Evolutionary conservation across 2,888 invertebrate genomes (phyloP).

Genomic region (Drosophila pegasa): DNA sequence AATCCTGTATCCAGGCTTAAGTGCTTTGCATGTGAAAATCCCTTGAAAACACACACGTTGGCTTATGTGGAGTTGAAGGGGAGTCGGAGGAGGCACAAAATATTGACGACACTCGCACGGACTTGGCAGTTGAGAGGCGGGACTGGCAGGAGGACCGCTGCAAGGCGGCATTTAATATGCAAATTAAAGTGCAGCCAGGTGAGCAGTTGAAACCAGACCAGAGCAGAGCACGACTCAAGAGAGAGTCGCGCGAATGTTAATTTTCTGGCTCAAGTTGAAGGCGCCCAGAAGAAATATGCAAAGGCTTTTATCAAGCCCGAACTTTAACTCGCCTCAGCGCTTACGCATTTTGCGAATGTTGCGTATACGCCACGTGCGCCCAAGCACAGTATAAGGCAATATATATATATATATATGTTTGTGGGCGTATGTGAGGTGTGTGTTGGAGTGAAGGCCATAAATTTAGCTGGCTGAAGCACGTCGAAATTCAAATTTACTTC

Average conservation of each 20-base stretch:
- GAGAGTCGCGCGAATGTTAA: constrained; percentile 21
- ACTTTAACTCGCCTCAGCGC: constrained; percentile 36
- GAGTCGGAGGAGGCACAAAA: not conserved
- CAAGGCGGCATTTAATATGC: constrained; percentile 52
- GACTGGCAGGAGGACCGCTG: constrained; percentile 18
- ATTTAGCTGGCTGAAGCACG: constrained; percentile 56
- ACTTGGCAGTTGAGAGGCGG: constrained; percentile 13
- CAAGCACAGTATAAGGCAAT: constrained; percentile 47
- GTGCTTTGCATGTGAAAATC: constrained; percentile 61
- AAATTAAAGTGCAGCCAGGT: constrained; percentile 57
- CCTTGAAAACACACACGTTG: constrained; percentile 36
- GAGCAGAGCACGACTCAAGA: not conserved
- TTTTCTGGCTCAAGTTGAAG: constrained; percentile 25
- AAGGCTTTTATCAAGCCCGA: constrained; percentile 28
- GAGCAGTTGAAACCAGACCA: constrained; percentile 12
- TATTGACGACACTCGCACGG: constrained; percentile 13
- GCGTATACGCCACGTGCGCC: constrained; percentile 54
- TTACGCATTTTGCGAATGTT: constrained; percentile 33
- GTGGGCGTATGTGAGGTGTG: constrained; percentile 22
- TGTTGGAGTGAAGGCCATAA: constrained; percentile 55
- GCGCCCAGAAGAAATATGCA: constrained; percentile 20
- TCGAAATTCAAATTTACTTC: constrained; percentile 70
- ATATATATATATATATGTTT: not conserved
- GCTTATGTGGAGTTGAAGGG: not conserved
- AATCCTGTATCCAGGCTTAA: constrained; percentile 30